Percentiles rank a stretch among this genome's conserved stretches.
Evolutionary conservation across 2,888 invertebrate species (phyloP).

Genomic region (Megastigmus dorsalis): DNA sequence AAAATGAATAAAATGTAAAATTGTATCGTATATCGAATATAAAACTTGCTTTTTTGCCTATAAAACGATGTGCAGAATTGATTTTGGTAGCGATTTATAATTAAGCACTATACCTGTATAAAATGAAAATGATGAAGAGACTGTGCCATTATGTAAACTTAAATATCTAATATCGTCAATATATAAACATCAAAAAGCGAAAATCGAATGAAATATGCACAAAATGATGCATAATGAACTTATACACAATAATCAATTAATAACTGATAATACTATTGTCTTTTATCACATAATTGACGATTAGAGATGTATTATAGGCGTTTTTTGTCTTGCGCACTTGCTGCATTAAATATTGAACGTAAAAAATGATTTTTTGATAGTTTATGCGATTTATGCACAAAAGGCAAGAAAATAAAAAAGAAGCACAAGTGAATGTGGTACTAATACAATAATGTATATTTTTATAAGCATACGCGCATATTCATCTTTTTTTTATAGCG

Average conservation of each 20-base stretch:
- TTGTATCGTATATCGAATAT: constrained; percentile 49
- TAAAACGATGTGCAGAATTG: constrained; percentile 17
- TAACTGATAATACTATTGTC: constrained; percentile 43
- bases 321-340: constrained; percentile 46
- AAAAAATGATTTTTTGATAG: constrained; percentile 33
- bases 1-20: constrained; percentile 35
- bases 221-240: constrained; percentile 17
- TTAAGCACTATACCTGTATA: constrained; percentile 59
- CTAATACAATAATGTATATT: constrained; percentile 64
- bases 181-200: constrained; percentile 38
- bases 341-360: constrained; percentile 27
- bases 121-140: constrained; percentile 56
- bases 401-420: constrained; percentile 32
- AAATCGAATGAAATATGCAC: constrained; percentile 40
- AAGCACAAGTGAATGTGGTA: constrained; percentile 36
- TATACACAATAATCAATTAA: constrained; percentile 39
- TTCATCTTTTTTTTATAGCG: constrained; percentile 57
- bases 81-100: constrained; percentile 56
- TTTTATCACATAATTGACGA: constrained; percentile 38
- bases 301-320: constrained; percentile 37
- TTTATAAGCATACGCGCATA: constrained; percentile 64
- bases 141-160: constrained; percentile 65
- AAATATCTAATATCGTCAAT: constrained; percentile 47
- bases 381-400: constrained; percentile 24
- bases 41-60: constrained; percentile 28